Percentiles rank a stretch among this genome's conserved stretches.
Conservation (phyloP, 2,888 invertebrate species). For the Nemotelus pantherinus region DNA sequence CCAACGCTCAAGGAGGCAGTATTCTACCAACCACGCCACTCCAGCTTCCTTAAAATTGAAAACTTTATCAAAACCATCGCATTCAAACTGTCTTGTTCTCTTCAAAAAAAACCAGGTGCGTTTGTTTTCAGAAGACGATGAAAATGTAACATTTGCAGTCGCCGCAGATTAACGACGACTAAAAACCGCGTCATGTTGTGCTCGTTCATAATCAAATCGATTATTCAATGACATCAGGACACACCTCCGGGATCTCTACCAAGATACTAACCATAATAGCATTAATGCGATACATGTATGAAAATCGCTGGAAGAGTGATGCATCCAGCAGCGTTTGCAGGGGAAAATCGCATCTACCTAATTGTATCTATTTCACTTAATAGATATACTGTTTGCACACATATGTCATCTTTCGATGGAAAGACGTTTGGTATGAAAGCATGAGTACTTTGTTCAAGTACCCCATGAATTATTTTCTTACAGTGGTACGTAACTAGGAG, state of each 20-base stretch:
- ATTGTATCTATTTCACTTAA: conserved; percentile 53
- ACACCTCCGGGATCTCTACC: conserved; percentile 53
- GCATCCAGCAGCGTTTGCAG: background rate
- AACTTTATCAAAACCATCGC: no score
- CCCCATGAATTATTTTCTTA: background rate
- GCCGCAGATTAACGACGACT: no score
- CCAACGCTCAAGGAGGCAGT: no score
- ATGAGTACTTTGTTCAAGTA: no score
- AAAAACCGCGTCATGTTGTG: no score
- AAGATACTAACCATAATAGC: conserved; percentile 55
- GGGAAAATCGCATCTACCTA: conserved; percentile 12
- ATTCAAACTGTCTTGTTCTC: no score
- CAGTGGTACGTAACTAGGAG: conserved; percentile 4
- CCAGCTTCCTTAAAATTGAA: no score
- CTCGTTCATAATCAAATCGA: background rate
- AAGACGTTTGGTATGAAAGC: conserved; percentile 1
- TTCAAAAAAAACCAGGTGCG: no score
- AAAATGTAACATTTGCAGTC: no score
- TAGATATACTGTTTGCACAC: conserved; percentile 52
- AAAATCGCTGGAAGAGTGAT: conserved; percentile 43
- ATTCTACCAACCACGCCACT: no score
- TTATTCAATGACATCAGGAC: conserved; percentile 36
- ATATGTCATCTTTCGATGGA: conserved; percentile 46
- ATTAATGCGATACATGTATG: conserved; percentile 51
- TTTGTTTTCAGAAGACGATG: no score